These are phyloP conservation scores for Aphrophora alni DNA, from an alignment of 2,888 invertebrate species.

Conservation along the genomic window DNA sequence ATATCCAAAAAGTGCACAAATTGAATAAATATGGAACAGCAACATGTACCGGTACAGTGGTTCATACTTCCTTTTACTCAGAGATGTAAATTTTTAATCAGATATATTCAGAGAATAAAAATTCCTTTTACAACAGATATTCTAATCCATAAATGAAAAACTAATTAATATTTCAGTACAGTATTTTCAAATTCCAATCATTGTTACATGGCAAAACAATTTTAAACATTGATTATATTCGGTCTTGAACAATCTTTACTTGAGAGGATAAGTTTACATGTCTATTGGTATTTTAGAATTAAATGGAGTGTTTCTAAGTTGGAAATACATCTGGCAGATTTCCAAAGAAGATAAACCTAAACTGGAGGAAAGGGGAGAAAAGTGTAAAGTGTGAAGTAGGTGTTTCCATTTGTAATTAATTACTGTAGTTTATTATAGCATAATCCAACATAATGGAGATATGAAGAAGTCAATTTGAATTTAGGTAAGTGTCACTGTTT, in stretches of 20 bases:
- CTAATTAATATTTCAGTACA: too few species aligned
- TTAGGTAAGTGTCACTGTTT: background rate
- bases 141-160: too few species aligned
- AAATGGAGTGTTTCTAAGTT: background rate
- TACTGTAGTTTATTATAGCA: background rate
- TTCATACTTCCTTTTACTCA: too few species aligned
- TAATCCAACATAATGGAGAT: background rate
- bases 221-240: background rate
- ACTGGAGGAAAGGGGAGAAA: background rate
- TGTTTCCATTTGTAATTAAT: background rate
- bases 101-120: too few species aligned
- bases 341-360: background rate
- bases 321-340: background rate
- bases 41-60: too few species aligned
- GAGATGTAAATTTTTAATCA: too few species aligned
- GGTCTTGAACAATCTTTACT: background rate
- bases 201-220: too few species aligned
- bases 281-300: background rate
- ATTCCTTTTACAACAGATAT: too few species aligned
- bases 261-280: background rate
- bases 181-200: too few species aligned
- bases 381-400: background rate
- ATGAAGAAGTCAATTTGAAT: background rate
- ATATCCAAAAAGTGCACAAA: too few species aligned
- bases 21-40: too few species aligned